These are phyloP conservation scores for Ostrea denselamellosa DNA, from an alignment of 1,140 invertebrate genomes.

Conservation along the genomic window DNA sequence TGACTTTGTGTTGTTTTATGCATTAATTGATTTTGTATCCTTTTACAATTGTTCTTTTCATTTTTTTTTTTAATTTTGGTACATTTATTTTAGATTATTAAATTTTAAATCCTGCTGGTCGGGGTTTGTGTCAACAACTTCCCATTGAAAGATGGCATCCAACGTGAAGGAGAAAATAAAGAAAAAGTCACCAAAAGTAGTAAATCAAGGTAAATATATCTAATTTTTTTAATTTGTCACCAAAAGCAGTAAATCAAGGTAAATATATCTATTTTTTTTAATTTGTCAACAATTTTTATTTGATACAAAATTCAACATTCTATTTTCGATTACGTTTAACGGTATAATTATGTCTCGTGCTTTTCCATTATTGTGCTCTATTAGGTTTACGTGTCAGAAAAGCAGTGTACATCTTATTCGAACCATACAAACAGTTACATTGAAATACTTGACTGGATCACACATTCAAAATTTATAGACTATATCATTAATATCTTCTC, in stretches of 20 bases:
- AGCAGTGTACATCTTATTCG: too few relatives aligned
- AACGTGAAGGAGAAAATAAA: slow-evolving; percentile 18
- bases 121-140: not conserved
- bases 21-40: not conserved
- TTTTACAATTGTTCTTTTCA: not conserved
- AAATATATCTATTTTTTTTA: not conserved
- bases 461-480: too few relatives aligned
- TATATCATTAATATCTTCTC: too few relatives aligned
- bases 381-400: too few relatives aligned
- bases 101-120: not conserved
- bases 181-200: not conserved
- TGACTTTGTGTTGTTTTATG: not conserved
- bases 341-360: too few relatives aligned
- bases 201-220: not conserved
- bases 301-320: too few relatives aligned
- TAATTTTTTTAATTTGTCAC: not conserved
- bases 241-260: not conserved
- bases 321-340: too few relatives aligned
- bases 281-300: too few relatives aligned
- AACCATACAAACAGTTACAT: too few relatives aligned
- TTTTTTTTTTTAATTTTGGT: not conserved
- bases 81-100: not conserved
- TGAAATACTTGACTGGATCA: too few relatives aligned
- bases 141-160: not conserved
- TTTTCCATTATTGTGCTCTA: too few relatives aligned